phyloP scores from a whole-genome alignment of 2,888 invertebrate genomes.

The Nineta flava region DNA sequence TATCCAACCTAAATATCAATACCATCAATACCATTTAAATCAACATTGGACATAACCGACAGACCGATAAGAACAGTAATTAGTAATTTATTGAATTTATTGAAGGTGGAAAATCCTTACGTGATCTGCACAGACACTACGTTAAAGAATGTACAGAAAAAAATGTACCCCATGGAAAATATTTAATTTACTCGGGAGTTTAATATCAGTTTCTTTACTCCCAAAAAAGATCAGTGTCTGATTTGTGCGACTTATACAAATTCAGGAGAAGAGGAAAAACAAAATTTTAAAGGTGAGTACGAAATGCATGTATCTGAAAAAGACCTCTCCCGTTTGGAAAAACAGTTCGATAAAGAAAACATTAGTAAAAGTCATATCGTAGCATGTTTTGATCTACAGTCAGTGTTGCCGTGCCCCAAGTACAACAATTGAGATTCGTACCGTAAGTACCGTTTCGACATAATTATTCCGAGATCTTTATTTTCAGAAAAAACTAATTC shows the following conservation, averaged over 20 bases:
- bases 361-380: conserved; percentile 10
- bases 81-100: conserved; percentile 10
- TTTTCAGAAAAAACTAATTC: too few species aligned
- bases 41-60: too few species aligned
- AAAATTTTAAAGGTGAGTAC: conserved; percentile 8
- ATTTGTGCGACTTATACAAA: neutral
- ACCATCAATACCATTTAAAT: too few species aligned
- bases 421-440: conserved; percentile 15
- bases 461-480: too few species aligned
- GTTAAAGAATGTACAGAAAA: neutral
- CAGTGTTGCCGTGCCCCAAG: conserved; percentile 14
- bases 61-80: conserved; percentile 10
- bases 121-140: neutral
- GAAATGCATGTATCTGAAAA: conserved; percentile 13
- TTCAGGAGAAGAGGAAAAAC: neutral
- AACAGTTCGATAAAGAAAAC: conserved; percentile 12
- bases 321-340: conserved; percentile 12
- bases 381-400: conserved; percentile 15
- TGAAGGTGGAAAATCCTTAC: conserved; percentile 7
- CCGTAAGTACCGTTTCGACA: too few species aligned
- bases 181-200: neutral
- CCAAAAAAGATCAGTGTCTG: neutral
- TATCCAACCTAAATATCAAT: too few species aligned
- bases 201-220: neutral
- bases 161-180: neutral